Evolutionary conservation across 2,113 vertebrate species (phyloP).

Genomic region (Elephantulus edwardii): DNA sequence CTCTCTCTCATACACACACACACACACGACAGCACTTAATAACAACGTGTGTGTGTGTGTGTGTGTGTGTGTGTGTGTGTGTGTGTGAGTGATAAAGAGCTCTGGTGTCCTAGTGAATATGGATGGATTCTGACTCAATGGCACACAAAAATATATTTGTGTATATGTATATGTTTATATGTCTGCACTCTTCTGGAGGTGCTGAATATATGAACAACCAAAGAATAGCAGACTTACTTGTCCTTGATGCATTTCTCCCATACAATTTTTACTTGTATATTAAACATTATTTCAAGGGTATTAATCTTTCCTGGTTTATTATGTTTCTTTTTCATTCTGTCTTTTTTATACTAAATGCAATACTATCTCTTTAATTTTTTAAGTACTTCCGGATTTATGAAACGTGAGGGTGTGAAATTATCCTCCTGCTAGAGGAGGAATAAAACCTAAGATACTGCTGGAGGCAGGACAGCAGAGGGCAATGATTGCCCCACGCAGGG

Average conservation of each 20-base stretch:
- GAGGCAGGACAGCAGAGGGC: background rate
- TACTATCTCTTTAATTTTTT: slow-evolving; percentile 20
- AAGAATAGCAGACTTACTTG: slow-evolving; percentile 12
- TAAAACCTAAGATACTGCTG: background rate
- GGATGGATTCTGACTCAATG: too few relatives aligned
- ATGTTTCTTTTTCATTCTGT: slow-evolving; percentile 10
- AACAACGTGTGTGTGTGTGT: too few relatives aligned
- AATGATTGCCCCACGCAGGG: background rate
- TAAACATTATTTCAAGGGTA: slow-evolving; percentile 21
- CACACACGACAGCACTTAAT: too few relatives aligned
- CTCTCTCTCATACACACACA: too few relatives aligned
- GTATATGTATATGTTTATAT: too few relatives aligned
- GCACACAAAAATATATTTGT: too few relatives aligned
- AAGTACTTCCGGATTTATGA: slow-evolving; percentile 28
- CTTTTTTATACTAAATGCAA: background rate
- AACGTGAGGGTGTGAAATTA: background rate
- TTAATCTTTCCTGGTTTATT: slow-evolving; percentile 2
- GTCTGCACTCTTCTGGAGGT: background rate
- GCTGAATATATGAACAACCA: background rate
- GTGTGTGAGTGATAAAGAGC: too few relatives aligned
- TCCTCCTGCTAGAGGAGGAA: background rate
- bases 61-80: too few relatives aligned
- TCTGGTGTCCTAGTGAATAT: too few relatives aligned
- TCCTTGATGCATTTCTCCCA: background rate
- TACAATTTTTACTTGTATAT: slow-evolving; percentile 2